Evolutionary conservation across 2,888 invertebrate genomes (phyloP), one percentile per base, ranked within the genome.

Genomic region (Aphodius granarius): DNA sequence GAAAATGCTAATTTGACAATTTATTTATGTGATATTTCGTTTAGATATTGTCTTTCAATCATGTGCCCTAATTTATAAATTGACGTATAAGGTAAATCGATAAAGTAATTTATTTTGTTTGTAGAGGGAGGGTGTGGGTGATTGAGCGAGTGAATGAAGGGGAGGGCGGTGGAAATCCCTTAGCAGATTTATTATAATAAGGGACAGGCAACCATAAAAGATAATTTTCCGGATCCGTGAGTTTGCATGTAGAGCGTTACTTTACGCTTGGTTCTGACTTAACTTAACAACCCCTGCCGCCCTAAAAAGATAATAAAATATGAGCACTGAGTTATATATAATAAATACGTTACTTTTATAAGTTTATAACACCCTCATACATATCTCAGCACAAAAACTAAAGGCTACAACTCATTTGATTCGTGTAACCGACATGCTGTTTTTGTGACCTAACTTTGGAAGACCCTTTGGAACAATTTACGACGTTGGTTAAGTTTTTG

Each of bases 211-310:
- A 76, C 77, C 77, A 78, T 78, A 78, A 79, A 77, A 76, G 76
- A 75, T 76, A 78, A 79, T 79, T 79, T 78, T 79, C 79, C 79
- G 78, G 77, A 70, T 76, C 78, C 76, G 72, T 78, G 79, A 75
- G 68, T 78, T 76, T 78, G 77, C 78, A 79, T 79, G 76, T 76
- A 78, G 75, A 73, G 75, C 63, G 75, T 71, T 76, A 76, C 78
- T 74, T 74, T 75, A 77, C 74, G 72, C 76, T 71, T 71, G 76
- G 74, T 74, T 71, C 70, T 73, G 73, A 73, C 75, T 74, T 64
- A 22, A 75, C 75, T 71, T 71, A 1, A 43, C 6, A 43, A 43
- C 6, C 6, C 13, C 43, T 0, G 4, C 6, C 6, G 13, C 6
- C 6, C 43, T 43, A 43, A 43, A 43, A 43, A 43, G 3, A 43